These are phyloP conservation scores for Axinella damicornis DNA, from an alignment of 37 sponge, comb jelly and placozoan genomes.

Conservation along the genomic window DNA sequence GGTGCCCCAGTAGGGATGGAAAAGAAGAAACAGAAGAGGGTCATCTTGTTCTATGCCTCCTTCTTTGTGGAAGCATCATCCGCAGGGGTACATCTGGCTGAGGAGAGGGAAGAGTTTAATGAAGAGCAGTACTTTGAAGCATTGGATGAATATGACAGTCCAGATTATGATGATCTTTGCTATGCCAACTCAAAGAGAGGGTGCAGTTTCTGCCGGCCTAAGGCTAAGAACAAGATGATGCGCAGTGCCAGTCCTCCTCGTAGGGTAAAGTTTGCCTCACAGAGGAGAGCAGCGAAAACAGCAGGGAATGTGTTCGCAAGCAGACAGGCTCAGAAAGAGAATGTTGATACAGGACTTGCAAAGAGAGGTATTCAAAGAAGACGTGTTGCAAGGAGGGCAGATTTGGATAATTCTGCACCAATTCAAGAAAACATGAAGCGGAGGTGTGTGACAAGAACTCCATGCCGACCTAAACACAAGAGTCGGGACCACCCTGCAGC, in stretches of 20 bases:
- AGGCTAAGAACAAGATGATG: not conserved
- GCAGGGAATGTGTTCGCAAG: not conserved
- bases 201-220: not conserved
- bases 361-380: conserved; percentile 6
- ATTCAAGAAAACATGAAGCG: not conserved
- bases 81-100: not conserved
- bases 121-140: too few relatives aligned
- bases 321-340: conserved; percentile 4
- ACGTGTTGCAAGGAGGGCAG: conserved; percentile 12
- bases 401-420: not conserved
- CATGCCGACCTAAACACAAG: not conserved
- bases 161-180: not conserved
- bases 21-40: too few relatives aligned
- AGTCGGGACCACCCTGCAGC: conserved; percentile 32
- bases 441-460: not conserved
- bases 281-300: not conserved
- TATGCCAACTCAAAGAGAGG: conserved; percentile 10
- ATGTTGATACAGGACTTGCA: not conserved
- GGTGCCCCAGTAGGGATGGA: too few relatives aligned
- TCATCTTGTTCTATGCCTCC: too few relatives aligned
- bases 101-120: not conserved
- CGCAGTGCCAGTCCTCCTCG: not conserved
- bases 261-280: not conserved
- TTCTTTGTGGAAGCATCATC: not conserved
- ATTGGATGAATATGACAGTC: not conserved